phyloP scores from a whole-genome alignment of 1,140 invertebrate genomes.

The Euschistus heros region DNA sequence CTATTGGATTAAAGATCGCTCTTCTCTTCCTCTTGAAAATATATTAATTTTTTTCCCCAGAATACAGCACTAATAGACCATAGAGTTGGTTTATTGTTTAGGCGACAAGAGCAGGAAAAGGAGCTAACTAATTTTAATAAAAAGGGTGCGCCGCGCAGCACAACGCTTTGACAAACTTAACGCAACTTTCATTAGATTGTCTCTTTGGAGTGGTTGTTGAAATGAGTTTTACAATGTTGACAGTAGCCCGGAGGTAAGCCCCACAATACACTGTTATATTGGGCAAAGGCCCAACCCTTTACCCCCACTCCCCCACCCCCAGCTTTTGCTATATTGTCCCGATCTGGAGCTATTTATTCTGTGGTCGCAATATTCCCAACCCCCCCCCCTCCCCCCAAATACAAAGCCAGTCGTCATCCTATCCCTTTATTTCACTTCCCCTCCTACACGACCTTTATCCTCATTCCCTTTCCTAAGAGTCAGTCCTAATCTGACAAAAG shows the following conservation, averaged over 20 bases:
- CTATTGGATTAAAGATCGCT: no score
- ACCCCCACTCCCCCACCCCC: slow-evolving; percentile 9
- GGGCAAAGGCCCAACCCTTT: slow-evolving; percentile 18
- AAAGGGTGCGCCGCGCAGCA: slow-evolving; percentile 14
- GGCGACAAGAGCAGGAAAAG: neutral
- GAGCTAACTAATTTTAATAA: slow-evolving; percentile 3
- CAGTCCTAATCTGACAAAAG: no score
- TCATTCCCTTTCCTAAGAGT: no score
- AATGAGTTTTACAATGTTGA: slow-evolving; percentile 25
- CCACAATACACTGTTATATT: slow-evolving; percentile 26
- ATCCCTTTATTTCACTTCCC: slow-evolving; percentile 11
- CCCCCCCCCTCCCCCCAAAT: slow-evolving; percentile 6
- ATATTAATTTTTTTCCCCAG: no score
- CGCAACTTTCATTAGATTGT: slow-evolving; percentile 15
- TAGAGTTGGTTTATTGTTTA: no score
- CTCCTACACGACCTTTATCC: neutral
- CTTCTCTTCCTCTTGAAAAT: no score
- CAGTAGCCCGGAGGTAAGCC: slow-evolving; percentile 25
- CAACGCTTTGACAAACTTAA: slow-evolving; percentile 15
- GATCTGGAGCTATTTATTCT: slow-evolving; percentile 25
- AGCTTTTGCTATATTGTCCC: slow-evolving; percentile 24
- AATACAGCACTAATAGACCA: no score
- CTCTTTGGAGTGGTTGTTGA: slow-evolving; percentile 19
- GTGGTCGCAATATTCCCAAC: slow-evolving; percentile 24
- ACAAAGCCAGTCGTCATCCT: slow-evolving; percentile 18